Evolutionary conservation across 2,113 vertebrate genomes (phyloP), one percentile per base, ranked within the genome.

Genomic region (Puma concolor): DNA sequence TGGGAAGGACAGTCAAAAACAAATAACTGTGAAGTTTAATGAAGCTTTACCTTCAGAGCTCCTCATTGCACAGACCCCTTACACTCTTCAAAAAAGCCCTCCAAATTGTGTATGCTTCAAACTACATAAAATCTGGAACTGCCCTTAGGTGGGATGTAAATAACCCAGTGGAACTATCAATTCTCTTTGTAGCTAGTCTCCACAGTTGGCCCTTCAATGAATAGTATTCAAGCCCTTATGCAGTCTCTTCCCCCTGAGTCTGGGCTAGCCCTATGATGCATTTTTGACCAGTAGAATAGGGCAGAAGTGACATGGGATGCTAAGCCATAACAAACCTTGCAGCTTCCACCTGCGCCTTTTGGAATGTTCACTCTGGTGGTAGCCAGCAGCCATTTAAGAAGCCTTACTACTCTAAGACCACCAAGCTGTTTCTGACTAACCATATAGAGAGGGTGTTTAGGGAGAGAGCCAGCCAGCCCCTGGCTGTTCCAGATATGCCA

Each of bases 21-120:
- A 88, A 29, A 94, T 87, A 82, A 64, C 52, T 72, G 10, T 95
- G 44, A 93, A 87, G 36, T 48, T 48, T 91, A 71, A 64, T 81
- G 29, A 82, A 72, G 8, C n/a, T 88, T 52, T 74, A 91, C 33
- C 16, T 88, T 74, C 29, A 91, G 41, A 11, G 5, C 31, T 64
- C 27, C 48, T 92, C n/a, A 29, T 54, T 89, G 6, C 31, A 31
- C 82, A 36, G 66, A 38, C 29, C 23, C 29, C n/a, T 76, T 80
- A 7, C 8, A 48, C 82, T 90, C 64, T 93, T 72, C 14, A 88
- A 88, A 57, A 83, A 82, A 88, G 38, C 33, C 41, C 17, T 90
- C 44, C 44, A 87, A 54, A 76, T 63, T 86, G 19, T 86, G 36
- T 94, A 36, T 87, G 19, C 33, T 95, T 83, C 63, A 96, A 85